Conservation (phyloP, 2,797 vertebrate species). For the Cheirogaleus major region DNA sequence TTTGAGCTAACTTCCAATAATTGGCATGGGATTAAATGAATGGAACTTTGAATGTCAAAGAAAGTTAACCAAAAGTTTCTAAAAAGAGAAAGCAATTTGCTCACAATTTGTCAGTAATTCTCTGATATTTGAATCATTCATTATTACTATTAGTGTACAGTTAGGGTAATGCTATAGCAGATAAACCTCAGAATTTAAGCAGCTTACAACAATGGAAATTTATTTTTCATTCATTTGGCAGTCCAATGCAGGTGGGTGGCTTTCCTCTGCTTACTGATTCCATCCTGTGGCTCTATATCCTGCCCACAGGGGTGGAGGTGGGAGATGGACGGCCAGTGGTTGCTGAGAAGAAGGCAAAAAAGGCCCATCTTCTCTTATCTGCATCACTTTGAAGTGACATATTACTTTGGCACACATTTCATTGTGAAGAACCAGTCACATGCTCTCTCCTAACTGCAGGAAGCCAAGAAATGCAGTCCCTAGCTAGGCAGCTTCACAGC, state of each 20-base stretch:
- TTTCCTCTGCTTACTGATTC: background rate
- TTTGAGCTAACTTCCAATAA: conserved; percentile 53
- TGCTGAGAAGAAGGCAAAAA: background rate
- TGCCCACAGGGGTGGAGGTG: background rate
- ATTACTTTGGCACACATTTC: background rate
- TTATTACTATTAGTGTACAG: background rate
- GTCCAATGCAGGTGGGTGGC: background rate
- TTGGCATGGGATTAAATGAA: conserved; percentile 34
- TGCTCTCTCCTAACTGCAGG: background rate
- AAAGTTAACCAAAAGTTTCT: conserved; percentile 21
- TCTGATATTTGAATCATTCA: conserved; percentile 42
- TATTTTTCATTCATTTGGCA: conserved; percentile 5
- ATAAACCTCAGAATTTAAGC: background rate
- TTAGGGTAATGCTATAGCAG: conserved; percentile 29
- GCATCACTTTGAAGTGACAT: background rate
- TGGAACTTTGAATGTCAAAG: conserved; percentile 59
- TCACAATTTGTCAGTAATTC: background rate
- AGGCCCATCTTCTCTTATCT: background rate
- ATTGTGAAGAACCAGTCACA: background rate
- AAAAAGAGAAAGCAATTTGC: conserved; percentile 49
- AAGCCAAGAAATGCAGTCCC: background rate
- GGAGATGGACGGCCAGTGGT: too few relatives aligned
- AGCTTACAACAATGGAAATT: conserved; percentile 27
- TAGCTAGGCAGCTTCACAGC: background rate
- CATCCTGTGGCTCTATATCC: background rate